These are phyloP conservation scores for Pseudanteris insignis DNA, from an alignment of 2,888 invertebrate species.

Conservation along the genomic window DNA sequence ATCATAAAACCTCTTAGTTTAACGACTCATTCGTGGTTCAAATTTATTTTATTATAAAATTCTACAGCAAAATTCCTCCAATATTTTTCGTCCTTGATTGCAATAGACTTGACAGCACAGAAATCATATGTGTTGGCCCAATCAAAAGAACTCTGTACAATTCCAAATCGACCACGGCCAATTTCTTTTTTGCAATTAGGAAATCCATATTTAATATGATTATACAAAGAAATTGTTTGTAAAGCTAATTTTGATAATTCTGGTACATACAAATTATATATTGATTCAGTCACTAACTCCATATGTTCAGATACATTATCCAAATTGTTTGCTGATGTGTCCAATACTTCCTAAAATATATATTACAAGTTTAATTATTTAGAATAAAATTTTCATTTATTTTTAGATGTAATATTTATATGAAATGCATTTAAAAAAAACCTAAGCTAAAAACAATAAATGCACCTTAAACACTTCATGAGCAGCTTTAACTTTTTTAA, in stretches of 20 bases:
- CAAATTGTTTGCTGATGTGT: neutral
- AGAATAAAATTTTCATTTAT: no score
- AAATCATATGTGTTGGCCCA: neutral
- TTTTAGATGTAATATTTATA: no score
- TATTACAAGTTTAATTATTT: no score
- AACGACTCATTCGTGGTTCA: slow-evolving; percentile 11
- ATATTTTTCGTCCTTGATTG: neutral
- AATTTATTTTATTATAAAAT: slow-evolving; percentile 2
- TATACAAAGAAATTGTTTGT: slow-evolving; percentile 5
- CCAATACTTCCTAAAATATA: slow-evolving; percentile 1
- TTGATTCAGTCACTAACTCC: neutral
- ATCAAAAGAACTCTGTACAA: neutral
- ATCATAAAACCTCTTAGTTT: slow-evolving; percentile 7
- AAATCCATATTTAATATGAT: neutral
- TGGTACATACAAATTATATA: neutral
- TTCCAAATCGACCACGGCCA: neutral
- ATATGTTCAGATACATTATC: no score
- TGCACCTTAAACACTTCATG: slow-evolving; percentile 4
- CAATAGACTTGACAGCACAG: slow-evolving; percentile 6
- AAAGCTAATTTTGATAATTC: neutral
- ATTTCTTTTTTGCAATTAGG: neutral
- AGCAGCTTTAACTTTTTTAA: neutral
- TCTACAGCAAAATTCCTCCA: slow-evolving; percentile 1
- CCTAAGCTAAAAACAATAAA: no score
- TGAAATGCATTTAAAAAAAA: no score